These are phyloP conservation scores for Lithophane socia DNA, from an alignment of 2,888 invertebrate species.

Conservation along the genomic window DNA sequence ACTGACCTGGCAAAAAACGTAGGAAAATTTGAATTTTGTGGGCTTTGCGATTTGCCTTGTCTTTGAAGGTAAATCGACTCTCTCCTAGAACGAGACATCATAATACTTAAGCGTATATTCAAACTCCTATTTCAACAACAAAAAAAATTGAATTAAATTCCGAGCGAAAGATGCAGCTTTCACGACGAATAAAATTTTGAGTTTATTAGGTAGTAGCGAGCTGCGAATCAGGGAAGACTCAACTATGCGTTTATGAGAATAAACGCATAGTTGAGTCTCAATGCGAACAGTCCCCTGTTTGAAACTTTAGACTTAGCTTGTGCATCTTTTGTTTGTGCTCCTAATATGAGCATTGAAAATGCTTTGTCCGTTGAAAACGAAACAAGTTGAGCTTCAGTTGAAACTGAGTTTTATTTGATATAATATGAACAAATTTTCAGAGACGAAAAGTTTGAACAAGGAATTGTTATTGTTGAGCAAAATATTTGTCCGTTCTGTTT, in stretches of 20 bases:
- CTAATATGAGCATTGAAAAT: conserved; percentile 50
- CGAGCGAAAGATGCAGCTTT: conserved; percentile 17
- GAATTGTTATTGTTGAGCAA: conserved; percentile 12
- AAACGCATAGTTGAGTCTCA: conserved; percentile 52
- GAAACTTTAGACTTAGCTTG: conserved; percentile 48
- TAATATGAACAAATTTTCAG: conserved; percentile 43
- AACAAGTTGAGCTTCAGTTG: conserved; percentile 48
- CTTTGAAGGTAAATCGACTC: neutral
- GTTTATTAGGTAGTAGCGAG: conserved; percentile 45
- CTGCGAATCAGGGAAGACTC: conserved; percentile 37
- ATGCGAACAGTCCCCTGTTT: conserved; percentile 39
- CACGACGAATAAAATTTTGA: conserved; percentile 33
- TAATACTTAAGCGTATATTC: neutral
- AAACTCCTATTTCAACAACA: conserved; percentile 26
- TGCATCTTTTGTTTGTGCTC: conserved; percentile 48
- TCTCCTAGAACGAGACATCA: neutral
- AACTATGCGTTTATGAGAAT: conserved; percentile 59
- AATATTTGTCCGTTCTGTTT: conserved; percentile 30
- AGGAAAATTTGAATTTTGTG: too few relatives aligned
- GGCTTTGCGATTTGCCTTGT: too few relatives aligned
- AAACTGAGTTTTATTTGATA: conserved; percentile 51
- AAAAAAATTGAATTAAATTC: conserved; percentile 34
- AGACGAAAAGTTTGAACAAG: conserved; percentile 11
- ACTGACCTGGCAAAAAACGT: too few relatives aligned
- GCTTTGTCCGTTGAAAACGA: conserved; percentile 50